Evolutionary conservation across 1,140 invertebrate genomes (phyloP), one percentile per base, ranked within the genome.

Genomic region (Adelges cooleyi): DNA sequence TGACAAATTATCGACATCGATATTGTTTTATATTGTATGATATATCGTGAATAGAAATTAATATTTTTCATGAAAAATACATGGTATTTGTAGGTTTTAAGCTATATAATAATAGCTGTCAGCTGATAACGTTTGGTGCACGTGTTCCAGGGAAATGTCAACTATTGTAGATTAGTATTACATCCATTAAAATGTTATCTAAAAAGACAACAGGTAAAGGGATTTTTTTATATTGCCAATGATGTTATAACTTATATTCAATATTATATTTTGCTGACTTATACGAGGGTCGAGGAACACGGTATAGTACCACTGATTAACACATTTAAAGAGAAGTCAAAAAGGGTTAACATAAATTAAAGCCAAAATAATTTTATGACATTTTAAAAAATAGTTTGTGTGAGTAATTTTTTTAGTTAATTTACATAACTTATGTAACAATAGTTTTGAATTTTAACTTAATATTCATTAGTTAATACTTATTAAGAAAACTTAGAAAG

Each of bases 181-280:
- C n/a, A 50, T 50, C 15, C 13, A 27, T 50, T 27, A n/a, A 25
- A 50, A 50, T 50, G 48, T 50, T 50, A 50, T 50, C 48, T 50
- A 13, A n/a, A 50, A 50, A 50, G 48, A 17, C 13, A 42, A n/a
- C n/a, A n/a, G n/a, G n/a, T n/a, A n/a, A n/a, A n/a, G n/a, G n/a
- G n/a, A n/a, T n/a, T n/a, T n/a, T n/a, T n/a, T n/a, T 42, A 25
- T 50, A 25, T 50, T 50, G 9, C 6, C 9, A 4, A 50, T 15
- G 11, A 51, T 10, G 49, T n/a, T 51, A 51, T 51, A 51, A 18
- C 40, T 42, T 6, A 6, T 42, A 42, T 4, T 13, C 13, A 42
- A 13, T 42, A 13, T 42, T 42, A 13, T 42, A 17, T 42, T 4
- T 42, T n/a, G n/a, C n/a, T n/a, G n/a, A n/a, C n/a, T n/a, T n/a